Percentiles rank a stretch among this genome's conserved stretches.
phyloP scores from a whole-genome alignment of 1,140 invertebrate genomes.

The Apocrypta bakeri region DNA sequence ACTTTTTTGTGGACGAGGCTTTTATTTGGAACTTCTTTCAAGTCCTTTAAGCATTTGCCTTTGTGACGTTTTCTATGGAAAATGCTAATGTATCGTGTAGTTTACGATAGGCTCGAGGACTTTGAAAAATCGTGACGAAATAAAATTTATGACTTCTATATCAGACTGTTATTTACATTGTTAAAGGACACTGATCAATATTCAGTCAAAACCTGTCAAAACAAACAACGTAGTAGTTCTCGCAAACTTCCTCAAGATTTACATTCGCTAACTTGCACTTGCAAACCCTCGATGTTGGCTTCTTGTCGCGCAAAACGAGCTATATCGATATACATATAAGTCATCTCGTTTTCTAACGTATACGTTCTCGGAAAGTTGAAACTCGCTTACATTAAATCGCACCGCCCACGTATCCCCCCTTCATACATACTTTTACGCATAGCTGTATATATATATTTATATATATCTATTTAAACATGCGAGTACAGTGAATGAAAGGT shows the following conservation, averaged over 20 bases:
- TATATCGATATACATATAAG: not conserved
- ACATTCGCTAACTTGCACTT: not conserved
- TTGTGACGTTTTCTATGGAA: not conserved
- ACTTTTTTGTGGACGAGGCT: no score
- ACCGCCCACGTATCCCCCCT: not conserved
- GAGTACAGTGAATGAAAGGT: not conserved
- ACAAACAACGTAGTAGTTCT: not conserved
- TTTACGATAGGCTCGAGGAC: not conserved
- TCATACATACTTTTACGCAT: no score
- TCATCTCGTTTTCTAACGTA: not conserved
- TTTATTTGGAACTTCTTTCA: not conserved
- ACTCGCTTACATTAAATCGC: constrained; percentile 1
- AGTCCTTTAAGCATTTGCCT: not conserved
- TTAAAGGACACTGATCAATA: not conserved
- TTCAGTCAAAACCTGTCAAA: not conserved
- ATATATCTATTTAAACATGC: not conserved
- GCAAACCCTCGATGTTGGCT: not conserved
- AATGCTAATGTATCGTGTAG: not conserved
- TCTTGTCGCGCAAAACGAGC: constrained; percentile 4
- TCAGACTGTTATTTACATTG: not conserved
- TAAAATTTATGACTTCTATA: not conserved
- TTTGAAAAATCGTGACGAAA: not conserved
- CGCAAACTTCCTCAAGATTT: not conserved
- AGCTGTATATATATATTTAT: not conserved
- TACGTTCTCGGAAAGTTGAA: not conserved